Percentiles rank a stretch among this genome's conserved stretches.
These are phyloP conservation scores for Ephestia elutella DNA, from an alignment of 1,140 invertebrate species.

Conservation along the genomic window DNA sequence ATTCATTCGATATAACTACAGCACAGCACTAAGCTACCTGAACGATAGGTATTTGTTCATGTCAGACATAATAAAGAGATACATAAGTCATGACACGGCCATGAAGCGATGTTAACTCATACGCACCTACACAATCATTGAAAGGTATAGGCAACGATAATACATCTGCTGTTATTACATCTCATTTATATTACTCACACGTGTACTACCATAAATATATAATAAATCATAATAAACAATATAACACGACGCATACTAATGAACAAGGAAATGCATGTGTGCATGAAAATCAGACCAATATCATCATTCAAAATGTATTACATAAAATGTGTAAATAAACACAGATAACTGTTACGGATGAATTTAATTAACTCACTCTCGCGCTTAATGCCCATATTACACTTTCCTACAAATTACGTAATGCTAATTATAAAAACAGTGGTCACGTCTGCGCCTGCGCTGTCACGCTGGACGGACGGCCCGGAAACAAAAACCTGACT, in stretches of 20 bases:
- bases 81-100: neutral
- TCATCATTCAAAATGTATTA: neutral
- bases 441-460: constrained; percentile 16
- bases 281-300: constrained; percentile 19
- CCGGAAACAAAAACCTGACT: constrained; percentile 30
- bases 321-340: constrained; percentile 8
- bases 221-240: constrained; percentile 7
- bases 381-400: constrained; percentile 36
- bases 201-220: neutral
- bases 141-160: neutral
- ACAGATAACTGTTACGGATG: constrained; percentile 11
- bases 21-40: no score
- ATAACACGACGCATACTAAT: constrained; percentile 11
- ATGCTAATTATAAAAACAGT: constrained; percentile 27
- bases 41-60: neutral
- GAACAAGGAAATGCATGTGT: constrained; percentile 15
- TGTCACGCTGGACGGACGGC: constrained; percentile 33
- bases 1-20: no score
- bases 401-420: constrained; percentile 45
- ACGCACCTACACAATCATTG: neutral
- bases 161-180: neutral
- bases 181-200: constrained; percentile 9
- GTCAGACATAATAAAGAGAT: no score
- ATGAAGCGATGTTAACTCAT: neutral
- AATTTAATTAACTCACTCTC: constrained; percentile 55